phyloP scores from a whole-genome alignment of 2,888 invertebrate genomes.

The Epistrophe eligans region DNA sequence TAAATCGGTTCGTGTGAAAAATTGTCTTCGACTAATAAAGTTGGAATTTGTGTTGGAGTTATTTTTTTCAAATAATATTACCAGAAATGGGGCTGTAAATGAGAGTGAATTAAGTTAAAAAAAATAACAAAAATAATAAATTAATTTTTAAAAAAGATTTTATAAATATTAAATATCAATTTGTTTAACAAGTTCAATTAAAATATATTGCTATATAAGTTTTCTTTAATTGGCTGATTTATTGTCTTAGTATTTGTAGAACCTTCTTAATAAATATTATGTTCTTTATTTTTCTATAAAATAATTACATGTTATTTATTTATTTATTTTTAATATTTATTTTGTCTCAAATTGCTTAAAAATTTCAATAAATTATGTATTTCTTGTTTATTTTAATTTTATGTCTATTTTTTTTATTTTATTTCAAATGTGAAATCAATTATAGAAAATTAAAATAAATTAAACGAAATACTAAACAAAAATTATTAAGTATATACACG shows the following conservation, averaged over 20 bases:
- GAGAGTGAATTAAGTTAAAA: too few species aligned
- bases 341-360: not conserved
- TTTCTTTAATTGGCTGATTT: too few species aligned
- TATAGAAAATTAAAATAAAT: not conserved
- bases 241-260: too few species aligned
- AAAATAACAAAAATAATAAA: too few species aligned
- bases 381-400: not conserved
- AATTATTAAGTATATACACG: not conserved
- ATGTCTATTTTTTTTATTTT: not conserved
- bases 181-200: too few species aligned
- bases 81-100: too few species aligned
- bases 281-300: not conserved
- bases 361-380: not conserved
- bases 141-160: too few species aligned
- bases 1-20: conserved; percentile 7
- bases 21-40: not conserved
- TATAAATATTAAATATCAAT: too few species aligned
- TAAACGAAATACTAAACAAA: not conserved
- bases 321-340: not conserved
- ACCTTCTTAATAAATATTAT: too few species aligned
- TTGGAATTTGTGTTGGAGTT: conserved; percentile 2
- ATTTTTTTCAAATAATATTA: not conserved
- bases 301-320: not conserved
- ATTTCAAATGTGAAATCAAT: not conserved
- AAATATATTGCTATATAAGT: too few species aligned